These are phyloP conservation scores for Haliclystus octoradiatus DNA, from an alignment of 30 jellyfish, hydroid and myxozoan genomes.

Conservation along the genomic window DNA sequence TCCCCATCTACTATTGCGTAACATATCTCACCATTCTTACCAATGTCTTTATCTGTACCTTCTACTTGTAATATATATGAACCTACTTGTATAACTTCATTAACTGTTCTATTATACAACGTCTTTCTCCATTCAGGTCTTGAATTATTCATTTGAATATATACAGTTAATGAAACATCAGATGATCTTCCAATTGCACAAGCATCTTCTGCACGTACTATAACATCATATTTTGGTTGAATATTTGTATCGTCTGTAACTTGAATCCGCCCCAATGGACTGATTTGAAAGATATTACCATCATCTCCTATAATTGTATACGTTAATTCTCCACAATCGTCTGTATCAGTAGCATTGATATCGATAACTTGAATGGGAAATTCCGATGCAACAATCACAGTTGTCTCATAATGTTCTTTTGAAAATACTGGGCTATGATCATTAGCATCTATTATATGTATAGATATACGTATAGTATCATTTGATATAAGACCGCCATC, in stretches of 20 bases:
- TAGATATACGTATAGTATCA: constrained; percentile 33
- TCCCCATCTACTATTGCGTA: background rate
- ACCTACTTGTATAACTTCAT: background rate
- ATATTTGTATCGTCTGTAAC: too few relatives aligned
- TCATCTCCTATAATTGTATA: background rate
- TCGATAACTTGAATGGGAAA: background rate
- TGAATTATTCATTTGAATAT: background rate
- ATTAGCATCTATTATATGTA: constrained; percentile 65
- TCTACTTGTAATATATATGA: background rate
- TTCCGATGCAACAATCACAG: constrained; percentile 15
- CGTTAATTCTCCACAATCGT: background rate
- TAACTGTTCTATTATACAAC: too few relatives aligned
- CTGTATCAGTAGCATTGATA: background rate
- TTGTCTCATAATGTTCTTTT: constrained; percentile 7
- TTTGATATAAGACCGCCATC: constrained; percentile 40
- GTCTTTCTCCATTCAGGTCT: background rate
- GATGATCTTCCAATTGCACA: background rate
- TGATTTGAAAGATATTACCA: background rate
- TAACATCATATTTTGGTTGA: background rate
- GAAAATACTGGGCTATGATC: constrained; percentile 63
- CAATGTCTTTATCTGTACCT: background rate
- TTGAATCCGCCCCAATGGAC: background rate
- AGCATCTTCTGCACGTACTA: background rate
- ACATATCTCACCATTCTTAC: background rate
- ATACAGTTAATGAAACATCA: background rate